Percentiles rank a stretch among this genome's conserved stretches.
phyloP scores from a whole-genome alignment of 2,113 vertebrate species.

The Equus przewalskii region DNA sequence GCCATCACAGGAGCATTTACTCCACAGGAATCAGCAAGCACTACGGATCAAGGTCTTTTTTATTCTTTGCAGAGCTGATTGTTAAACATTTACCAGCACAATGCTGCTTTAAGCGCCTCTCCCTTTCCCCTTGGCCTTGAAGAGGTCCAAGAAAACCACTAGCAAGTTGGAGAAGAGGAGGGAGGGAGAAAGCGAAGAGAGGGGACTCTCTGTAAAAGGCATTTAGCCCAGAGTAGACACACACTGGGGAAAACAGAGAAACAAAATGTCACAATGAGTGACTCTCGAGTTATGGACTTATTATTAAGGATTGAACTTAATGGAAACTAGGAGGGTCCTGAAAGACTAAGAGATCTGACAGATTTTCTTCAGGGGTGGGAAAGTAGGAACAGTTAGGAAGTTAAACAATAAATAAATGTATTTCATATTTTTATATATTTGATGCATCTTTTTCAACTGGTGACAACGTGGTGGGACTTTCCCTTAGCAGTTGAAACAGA shows the following conservation, averaged over 20 bases:
- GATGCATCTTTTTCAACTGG: background rate
- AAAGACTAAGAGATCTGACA: background rate
- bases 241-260: fast-evolving
- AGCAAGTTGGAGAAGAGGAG: background rate
- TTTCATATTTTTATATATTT: background rate
- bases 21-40: background rate
- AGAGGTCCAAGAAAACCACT: background rate
- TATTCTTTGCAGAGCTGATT: background rate
- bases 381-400: background rate
- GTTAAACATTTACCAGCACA: background rate
- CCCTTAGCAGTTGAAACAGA: background rate
- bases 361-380: background rate
- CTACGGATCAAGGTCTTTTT: background rate
- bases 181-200: no score
- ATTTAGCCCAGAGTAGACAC: background rate
- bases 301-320: no score
- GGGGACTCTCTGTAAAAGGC: fast-evolving
- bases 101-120: fast-evolving
- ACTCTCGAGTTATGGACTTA: fast-evolving
- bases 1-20: no score
- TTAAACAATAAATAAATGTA: background rate
- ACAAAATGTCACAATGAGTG: no score
- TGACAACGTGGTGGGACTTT: background rate
- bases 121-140: background rate
- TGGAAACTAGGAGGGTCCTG: background rate